A percentile compares a stretch with the other conserved stretches of the same genome.
These are phyloP conservation scores for Bradypus variegatus DNA, from an alignment of 2,797 vertebrate genomes.

Conservation along the genomic window DNA sequence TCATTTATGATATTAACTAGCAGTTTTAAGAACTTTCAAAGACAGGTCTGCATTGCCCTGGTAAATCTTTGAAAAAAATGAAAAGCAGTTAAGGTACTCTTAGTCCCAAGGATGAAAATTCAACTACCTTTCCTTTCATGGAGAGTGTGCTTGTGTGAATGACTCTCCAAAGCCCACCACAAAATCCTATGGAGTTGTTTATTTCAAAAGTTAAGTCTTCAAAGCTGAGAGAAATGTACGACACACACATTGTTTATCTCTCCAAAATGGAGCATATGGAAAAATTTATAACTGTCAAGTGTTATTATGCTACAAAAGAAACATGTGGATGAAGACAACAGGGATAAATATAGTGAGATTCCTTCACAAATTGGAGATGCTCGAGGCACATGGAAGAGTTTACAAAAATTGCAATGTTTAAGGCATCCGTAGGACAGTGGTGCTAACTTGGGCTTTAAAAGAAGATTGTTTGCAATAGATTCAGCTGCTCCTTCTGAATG, in stretches of 20 bases:
- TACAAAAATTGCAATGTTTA: slow-evolving; percentile 35
- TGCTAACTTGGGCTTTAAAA: neutral
- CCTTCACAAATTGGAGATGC: slow-evolving; percentile 22
- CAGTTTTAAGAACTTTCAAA: slow-evolving; percentile 48
- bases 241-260: slow-evolving; percentile 52
- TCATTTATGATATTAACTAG: slow-evolving; percentile 40
- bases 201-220: slow-evolving; percentile 56
- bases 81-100: slow-evolving; percentile 24
- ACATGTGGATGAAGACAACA: slow-evolving; percentile 1
- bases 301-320: slow-evolving; percentile 53
- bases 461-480: neutral
- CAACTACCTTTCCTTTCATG: slow-evolving; percentile 17
- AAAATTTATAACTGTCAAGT: slow-evolving; percentile 52
- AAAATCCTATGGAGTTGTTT: slow-evolving; percentile 51
- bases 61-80: slow-evolving; percentile 43
- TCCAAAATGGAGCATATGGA: slow-evolving; percentile 47
- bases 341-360: slow-evolving; percentile 34
- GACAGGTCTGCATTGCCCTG: slow-evolving; percentile 19
- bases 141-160: neutral
- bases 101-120: slow-evolving; percentile 32
- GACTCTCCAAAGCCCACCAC: slow-evolving; percentile 44
- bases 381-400: slow-evolving; percentile 43
- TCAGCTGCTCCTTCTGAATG: slow-evolving; percentile 1
- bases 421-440: slow-evolving; percentile 4
- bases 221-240: slow-evolving; percentile 49